Evolutionary conservation across 2,797 vertebrate genomes (phyloP).

Genomic region (Coracias cyanogaster): DNA sequence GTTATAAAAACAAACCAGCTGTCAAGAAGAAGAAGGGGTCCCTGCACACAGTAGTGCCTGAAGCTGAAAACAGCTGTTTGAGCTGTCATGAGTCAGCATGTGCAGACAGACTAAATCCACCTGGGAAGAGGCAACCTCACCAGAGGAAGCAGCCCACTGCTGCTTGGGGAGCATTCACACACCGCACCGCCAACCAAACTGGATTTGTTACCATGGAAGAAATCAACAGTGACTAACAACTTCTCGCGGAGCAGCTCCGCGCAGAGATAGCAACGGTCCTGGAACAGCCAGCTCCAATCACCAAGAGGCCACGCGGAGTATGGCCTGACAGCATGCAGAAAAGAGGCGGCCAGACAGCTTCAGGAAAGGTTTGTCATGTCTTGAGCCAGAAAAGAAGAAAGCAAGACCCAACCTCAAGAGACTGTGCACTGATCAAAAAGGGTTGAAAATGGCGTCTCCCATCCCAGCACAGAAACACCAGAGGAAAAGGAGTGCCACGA

Average conservation of each 20-base stretch:
- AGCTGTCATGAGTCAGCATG: constrained; percentile 72
- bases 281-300: constrained; percentile 40
- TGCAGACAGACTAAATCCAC: constrained; percentile 74
- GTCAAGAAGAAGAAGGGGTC: constrained; percentile 71
- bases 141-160: constrained; percentile 59
- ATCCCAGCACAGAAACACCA: neutral
- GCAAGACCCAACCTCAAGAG: neutral
- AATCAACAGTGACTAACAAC: constrained; percentile 70
- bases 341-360: neutral
- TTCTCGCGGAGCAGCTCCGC: neutral
- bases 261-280: constrained; percentile 33
- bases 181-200: constrained; percentile 12
- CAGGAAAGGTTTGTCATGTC: neutral
- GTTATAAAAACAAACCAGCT: constrained; percentile 71
- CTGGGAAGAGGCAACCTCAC: constrained; percentile 72
- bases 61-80: constrained; percentile 73
- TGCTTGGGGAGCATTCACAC: constrained; percentile 51
- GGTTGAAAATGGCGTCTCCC: neutral
- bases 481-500: constrained; percentile 19
- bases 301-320: neutral
- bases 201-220: constrained; percentile 68
- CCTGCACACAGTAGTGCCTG: constrained; percentile 72
- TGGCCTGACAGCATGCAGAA: neutral
- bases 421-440: neutral
- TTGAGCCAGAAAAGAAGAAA: constrained; percentile 22